Evolutionary conservation across 2,888 invertebrate species (phyloP), one percentile per base, ranked within the genome.

Genomic region (Hoplodrina blanda): DNA sequence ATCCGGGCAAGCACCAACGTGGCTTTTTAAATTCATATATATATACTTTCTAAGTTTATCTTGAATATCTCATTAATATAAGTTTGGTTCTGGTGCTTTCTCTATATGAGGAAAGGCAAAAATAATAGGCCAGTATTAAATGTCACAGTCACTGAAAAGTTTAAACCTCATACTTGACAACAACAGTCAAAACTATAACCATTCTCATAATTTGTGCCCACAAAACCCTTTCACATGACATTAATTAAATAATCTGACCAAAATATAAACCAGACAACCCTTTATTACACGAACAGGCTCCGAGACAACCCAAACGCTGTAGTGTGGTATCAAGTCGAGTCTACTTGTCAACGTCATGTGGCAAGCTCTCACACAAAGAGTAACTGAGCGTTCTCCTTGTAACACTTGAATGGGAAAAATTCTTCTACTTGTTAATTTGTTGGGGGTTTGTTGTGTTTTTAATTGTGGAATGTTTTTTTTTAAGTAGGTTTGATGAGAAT

Each of bases 281-380:
- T 74, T 54, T 62, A 80, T 57, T 69, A 60, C 52, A n/a, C 37
- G 49, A 69, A 72, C 20, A 62, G 69, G 15, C 50, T 52, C 44
- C 56, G 68, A 67, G 68, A 78, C 74, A 76, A 59, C 54, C 44
- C 57, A 61, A 76, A 69, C 60, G 52, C n/a, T 79, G 49, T 66
- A 76, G 75, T 74, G 62, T 20, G 54, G 59, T 62, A 71, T 79
- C 72, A 77, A 81, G 80, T 84, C 73, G 79, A 85, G 85, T 78
- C 57, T 68, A 77, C 81, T 77, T 88, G 87, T 88, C 88, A 85
- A 80, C 86, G 88, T 89, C 89, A 81, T 67, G 81, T 76, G 73
- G 74, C 57, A 41, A 75, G 57, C 37, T 63, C 81, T 80, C 15
- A 50, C 76, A 84, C 88, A 85, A 85, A 85, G 88, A 71, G 84